phyloP scores from a whole-genome alignment of 2,888 invertebrate species.

The Drosophila bunnanda region DNA sequence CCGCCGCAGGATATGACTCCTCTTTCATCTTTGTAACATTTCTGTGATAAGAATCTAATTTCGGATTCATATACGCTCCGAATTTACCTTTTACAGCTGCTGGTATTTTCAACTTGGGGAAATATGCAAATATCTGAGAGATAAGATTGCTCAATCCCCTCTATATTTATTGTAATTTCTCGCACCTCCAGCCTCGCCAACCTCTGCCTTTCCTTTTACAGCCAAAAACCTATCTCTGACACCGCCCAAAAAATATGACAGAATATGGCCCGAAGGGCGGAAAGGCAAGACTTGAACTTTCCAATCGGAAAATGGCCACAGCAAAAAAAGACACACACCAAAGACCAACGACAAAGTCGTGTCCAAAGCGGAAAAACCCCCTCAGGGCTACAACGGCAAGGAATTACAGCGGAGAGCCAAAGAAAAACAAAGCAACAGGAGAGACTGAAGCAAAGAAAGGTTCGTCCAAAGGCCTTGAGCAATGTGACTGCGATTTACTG shows the following conservation, averaged over 20 bases:
- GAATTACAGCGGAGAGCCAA: constrained; percentile 25
- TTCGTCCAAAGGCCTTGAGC: constrained; percentile 32
- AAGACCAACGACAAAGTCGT: constrained; percentile 41
- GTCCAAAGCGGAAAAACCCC: constrained; percentile 30
- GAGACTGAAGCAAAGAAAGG: constrained; percentile 25
- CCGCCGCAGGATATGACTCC: constrained; percentile 63
- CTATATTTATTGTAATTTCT: constrained; percentile 21
- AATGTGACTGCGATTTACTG: constrained; percentile 58
- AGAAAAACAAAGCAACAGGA: constrained; percentile 25
- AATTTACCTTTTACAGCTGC: constrained; percentile 4
- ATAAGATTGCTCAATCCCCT: constrained; percentile 8
- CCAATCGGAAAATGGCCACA: constrained; percentile 23
- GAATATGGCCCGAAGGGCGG: constrained; percentile 18
- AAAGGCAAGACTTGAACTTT: constrained; percentile 38
- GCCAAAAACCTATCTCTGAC: constrained; percentile 15
- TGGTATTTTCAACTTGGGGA: background rate
- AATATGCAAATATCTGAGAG: constrained; percentile 13
- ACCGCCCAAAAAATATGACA: constrained; percentile 39
- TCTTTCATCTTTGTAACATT: constrained; percentile 33
- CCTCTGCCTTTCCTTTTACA: background rate
- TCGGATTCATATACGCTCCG: constrained; percentile 53
- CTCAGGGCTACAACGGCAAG: constrained; percentile 14
- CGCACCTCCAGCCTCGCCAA: constrained; percentile 13
- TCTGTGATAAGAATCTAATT: constrained; percentile 61
- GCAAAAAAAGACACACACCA: constrained; percentile 1